Base-by-base conservation (phyloP, 2,888 invertebrate species). In the Sisyra terminalis region DNA sequence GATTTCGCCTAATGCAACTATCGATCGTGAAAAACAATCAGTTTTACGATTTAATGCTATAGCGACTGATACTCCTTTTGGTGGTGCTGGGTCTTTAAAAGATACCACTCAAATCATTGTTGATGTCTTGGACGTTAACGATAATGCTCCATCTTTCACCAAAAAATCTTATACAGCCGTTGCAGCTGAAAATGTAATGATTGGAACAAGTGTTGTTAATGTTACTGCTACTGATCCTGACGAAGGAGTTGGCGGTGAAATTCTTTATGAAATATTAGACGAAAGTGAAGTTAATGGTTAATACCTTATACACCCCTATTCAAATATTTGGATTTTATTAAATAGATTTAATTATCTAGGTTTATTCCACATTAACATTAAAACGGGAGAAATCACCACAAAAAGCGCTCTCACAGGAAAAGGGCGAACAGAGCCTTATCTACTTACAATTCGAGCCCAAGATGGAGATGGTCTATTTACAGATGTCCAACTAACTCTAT, bases 111-210 rank as follows among this genome's bases (percentile, higher is more conserved):
- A 75, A 49, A 68, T 83, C 9, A 64, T 71, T 0, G 69, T 84
- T 7, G 78, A 81, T 51, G 73, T 85, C 1, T 57, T 79, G 1
- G 85, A 86, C 53, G 79, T 83, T 0, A 85, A 87, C 52, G 86
- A 87, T 50, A 84, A 85, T 53, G 67, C 78, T 0, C 86, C 85
- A 0, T 58, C 59, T 2, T 85, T 84, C 53, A 69, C 69, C 3
- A 73, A 75, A 50, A 61, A 63, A 16, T 63, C 71, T 10, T 82
- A 82, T 49, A 75, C 71, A 50, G 77, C 81, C 4, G 82, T 86
- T 0, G 77, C 85, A 24, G 78, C 84, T 1, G 85, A 85, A 57
- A 85, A 82, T 52, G 80, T 78, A 0, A 67, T 70, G 0, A 57
- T 71, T 1, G 78, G 78, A 34, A 71, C 75, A 13, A 72, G 71